Conservation (phyloP, 1,140 invertebrate species). For the Acyrthosiphon pisum region DNA sequence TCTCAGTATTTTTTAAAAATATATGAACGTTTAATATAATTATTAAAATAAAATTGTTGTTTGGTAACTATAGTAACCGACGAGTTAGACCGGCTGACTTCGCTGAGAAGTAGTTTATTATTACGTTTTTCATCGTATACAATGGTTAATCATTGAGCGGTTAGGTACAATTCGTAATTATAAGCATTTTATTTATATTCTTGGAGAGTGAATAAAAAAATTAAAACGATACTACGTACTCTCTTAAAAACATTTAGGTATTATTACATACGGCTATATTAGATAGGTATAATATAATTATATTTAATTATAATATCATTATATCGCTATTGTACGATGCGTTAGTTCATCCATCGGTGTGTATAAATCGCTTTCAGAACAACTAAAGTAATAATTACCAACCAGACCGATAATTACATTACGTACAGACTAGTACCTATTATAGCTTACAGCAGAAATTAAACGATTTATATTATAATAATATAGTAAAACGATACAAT, state of each 20-base stretch:
- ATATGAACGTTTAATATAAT: background rate
- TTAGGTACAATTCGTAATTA: background rate
- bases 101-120: background rate
- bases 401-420: background rate
- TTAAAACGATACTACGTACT: background rate
- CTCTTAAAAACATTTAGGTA: background rate
- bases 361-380: too few species aligned
- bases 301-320: too few species aligned
- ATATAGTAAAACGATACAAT: background rate
- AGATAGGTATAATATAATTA: too few species aligned
- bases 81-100: too few species aligned
- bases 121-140: background rate
- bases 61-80: background rate
- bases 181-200: background rate
- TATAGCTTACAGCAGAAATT: background rate
- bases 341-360: too few species aligned
- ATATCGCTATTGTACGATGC: too few species aligned
- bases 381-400: background rate
- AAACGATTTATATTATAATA: background rate
- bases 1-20: background rate
- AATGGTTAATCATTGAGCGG: background rate
- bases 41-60: background rate
- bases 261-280: too few species aligned
- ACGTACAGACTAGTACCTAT: background rate
- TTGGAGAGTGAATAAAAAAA: background rate